phyloP scores from a whole-genome alignment of 2,797 vertebrate genomes.

The Cirrhinus mrigala region DNA sequence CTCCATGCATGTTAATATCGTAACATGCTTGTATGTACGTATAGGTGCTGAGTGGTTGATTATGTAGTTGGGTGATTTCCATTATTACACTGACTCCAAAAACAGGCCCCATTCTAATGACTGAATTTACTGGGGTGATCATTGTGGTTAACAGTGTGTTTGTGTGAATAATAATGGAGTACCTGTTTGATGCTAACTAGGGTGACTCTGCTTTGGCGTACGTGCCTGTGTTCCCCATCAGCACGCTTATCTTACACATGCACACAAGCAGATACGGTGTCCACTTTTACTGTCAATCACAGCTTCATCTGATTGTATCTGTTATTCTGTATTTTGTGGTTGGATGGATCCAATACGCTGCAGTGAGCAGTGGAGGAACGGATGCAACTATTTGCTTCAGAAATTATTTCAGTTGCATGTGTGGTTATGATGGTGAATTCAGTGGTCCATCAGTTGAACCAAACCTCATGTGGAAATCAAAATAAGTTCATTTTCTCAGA shows the following conservation, averaged over 20 bases:
- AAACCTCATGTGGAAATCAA: conserved; percentile 8
- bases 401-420: conserved; percentile 2
- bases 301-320: background rate
- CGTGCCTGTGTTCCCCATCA: background rate
- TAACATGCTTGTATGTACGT: conserved; percentile 34
- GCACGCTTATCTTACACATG: conserved; percentile 18
- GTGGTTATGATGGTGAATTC: background rate
- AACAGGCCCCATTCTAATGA: background rate
- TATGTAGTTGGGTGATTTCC: conserved; percentile 36
- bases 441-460: background rate
- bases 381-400: background rate
- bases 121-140: conserved; percentile 10
- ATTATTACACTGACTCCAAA: conserved; percentile 29
- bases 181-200: background rate
- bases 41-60: conserved; percentile 35
- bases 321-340: background rate
- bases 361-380: background rate
- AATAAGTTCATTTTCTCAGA: background rate
- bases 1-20: conserved; percentile 19
- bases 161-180: background rate
- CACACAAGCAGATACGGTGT: conserved; percentile 17
- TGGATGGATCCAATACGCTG: background rate
- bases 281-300: conserved; percentile 15
- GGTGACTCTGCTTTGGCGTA: background rate
- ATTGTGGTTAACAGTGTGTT: background rate